Base-by-base conservation (phyloP, 2,113 vertebrate species). In the Stigmatopora argus region DNA sequence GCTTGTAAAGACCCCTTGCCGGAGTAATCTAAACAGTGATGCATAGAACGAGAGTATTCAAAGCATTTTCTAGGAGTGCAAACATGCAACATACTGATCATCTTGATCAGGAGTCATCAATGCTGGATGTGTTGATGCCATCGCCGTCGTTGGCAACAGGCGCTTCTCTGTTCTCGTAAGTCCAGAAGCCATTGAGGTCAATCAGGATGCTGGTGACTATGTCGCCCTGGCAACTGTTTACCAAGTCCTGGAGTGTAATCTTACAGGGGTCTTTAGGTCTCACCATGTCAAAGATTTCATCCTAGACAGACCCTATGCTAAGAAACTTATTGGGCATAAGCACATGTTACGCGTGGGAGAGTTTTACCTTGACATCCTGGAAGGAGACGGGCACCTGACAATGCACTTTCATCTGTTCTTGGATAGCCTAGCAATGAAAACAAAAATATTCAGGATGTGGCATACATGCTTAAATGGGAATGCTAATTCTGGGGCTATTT, bases 211-310 rank as follows among this genome's bases (percentile, higher is more conserved):
- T 97, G 72, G 90, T 91, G 58, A 98, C 97, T 5, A 96, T 99
- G 79, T 99, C 97, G 7, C 97, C 96, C 89, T 99, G 97, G 62
- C 95, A 93, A 80, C 96, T 96, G 87, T 90, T 97, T 65, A 99
- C 98, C 86, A 99, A 87, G 74, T 99, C 97, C 85, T 97, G 96
- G 79, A 98, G 93, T 2, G 96, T 96, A 81, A 99, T 97, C 87
- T 92, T 95, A 72, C 91, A 93, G 55, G 96, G 96, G 84, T 99
- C 94, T 80, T 94, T 97, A 59, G 96, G 96, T 83, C 98, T 98
- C 72, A 98, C 97, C 96, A 99, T 99, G 81, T 99, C 96, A 87
- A 96, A 99, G 78, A 99, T 98, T 89, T 99, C 97, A 89, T 99
- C 97, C 96, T 98, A 62, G 41, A 74, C 80, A 74, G 47, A 69